Evolutionary conservation across 2,797 vertebrate species (phyloP).

Genomic region (Yasuhikotakia modesta): DNA sequence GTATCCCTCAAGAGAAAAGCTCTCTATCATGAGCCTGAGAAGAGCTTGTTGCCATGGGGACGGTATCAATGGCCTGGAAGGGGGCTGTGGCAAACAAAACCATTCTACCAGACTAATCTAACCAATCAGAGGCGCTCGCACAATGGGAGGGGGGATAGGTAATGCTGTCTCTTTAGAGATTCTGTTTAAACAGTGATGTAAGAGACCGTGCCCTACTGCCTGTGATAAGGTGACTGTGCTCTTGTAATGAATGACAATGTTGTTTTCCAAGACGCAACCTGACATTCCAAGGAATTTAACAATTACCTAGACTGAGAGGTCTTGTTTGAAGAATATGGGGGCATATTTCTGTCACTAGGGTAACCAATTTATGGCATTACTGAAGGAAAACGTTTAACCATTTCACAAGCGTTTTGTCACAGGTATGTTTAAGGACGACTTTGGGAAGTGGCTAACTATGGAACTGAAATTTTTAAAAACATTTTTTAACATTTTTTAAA

Average conservation of each 20-base stretch:
- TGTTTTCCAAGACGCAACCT: constrained; percentile 2
- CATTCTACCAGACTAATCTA: constrained; percentile 61
- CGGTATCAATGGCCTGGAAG: constrained; percentile 76
- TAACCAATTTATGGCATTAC: constrained; percentile 2
- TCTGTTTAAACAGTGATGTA: constrained; percentile 28
- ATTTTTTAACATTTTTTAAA: too few relatives aligned
- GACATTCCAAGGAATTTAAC: not conserved
- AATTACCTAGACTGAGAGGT: not conserved
- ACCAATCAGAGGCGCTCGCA: constrained; percentile 68
- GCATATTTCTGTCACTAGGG: not conserved
- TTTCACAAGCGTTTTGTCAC: not conserved
- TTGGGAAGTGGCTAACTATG: not conserved
- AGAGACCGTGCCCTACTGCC: constrained; percentile 6
- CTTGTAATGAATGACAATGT: constrained; percentile 10
- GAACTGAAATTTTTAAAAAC: not conserved
- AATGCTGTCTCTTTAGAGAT: constrained; percentile 9
- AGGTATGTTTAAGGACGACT: not conserved
- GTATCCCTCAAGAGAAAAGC: constrained; percentile 65
- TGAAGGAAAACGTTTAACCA: not conserved
- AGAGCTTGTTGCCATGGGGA: constrained; percentile 84
- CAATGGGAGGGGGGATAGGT: not conserved
- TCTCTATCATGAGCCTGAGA: constrained; percentile 73
- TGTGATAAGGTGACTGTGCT: constrained; percentile 2
- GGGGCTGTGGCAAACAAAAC: constrained; percentile 57
- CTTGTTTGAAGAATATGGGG: not conserved